A percentile compares a stretch with the other conserved stretches of the same genome.
phyloP scores from a whole-genome alignment of 2,888 invertebrate genomes.

The Frankliniella fusca region DNA sequence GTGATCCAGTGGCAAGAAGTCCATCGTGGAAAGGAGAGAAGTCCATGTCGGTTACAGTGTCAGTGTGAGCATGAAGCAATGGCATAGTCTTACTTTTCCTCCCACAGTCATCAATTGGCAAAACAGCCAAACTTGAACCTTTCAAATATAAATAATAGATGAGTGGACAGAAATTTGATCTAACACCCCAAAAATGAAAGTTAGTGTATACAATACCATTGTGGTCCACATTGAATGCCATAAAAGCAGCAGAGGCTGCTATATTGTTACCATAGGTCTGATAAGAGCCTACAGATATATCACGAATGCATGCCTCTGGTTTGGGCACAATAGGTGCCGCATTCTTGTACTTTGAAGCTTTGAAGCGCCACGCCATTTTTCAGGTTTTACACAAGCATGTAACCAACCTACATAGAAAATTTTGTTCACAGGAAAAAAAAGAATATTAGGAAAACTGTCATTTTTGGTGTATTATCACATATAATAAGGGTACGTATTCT shows the following conservation, averaged over 20 bases:
- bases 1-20: conserved; percentile 82
- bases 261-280: conserved; percentile 95
- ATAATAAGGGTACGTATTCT: not conserved
- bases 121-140: conserved; percentile 83
- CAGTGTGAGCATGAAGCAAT: conserved; percentile 76
- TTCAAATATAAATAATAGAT: conserved; percentile 24
- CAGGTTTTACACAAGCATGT: not conserved
- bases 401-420: not conserved
- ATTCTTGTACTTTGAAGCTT: conserved; percentile 98
- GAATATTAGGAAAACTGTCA: not conserved
- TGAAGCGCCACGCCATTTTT: conserved; percentile 89
- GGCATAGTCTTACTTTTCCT: conserved; percentile 86
- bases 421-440: too few species aligned
- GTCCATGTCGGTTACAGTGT: conserved; percentile 90
- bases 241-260: conserved; percentile 84
- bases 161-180: not conserved
- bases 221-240: conserved; percentile 94
- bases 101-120: conserved; percentile 83
- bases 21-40: conserved; percentile 96
- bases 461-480: not conserved
- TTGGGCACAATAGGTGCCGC: conserved; percentile 93
- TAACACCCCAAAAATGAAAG: not conserved
- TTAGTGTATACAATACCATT: conserved; percentile 54
- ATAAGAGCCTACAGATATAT: conserved; percentile 86
- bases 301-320: conserved; percentile 81